phyloP scores from a whole-genome alignment of 2,888 invertebrate species.

The Drosophila dives region DNA sequence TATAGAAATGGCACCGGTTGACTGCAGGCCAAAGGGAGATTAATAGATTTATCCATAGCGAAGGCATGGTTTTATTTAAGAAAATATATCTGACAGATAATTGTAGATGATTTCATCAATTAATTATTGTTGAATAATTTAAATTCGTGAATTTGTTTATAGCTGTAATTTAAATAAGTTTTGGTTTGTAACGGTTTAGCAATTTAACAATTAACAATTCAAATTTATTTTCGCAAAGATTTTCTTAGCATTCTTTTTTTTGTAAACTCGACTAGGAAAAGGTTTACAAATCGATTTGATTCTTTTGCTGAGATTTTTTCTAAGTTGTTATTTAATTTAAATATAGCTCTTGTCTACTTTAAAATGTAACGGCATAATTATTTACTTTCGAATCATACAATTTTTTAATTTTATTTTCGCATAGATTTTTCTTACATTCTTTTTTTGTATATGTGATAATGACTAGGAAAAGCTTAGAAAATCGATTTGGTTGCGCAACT shows the following conservation, averaged over 20 bases:
- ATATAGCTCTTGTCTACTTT: background rate
- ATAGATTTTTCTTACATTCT: background rate
- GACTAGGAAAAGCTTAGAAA: constrained; percentile 24
- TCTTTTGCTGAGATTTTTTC: background rate
- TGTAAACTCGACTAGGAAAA: background rate
- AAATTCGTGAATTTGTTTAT: background rate
- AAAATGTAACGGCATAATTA: background rate
- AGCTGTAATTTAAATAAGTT: background rate
- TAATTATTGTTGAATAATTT: background rate
- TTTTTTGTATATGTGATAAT: background rate
- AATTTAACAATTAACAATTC: background rate
- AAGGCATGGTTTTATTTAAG: background rate
- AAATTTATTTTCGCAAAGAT: background rate
- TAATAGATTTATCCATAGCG: background rate
- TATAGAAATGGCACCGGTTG: background rate
- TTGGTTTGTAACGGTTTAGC: background rate
- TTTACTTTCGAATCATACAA: background rate
- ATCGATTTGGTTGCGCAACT: constrained; percentile 53
- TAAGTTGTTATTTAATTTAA: background rate
- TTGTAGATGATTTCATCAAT: background rate
- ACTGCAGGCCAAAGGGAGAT: constrained; percentile 15
- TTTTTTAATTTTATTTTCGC: background rate
- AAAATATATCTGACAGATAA: background rate
- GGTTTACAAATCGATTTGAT: constrained; percentile 52
- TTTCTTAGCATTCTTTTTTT: background rate